A percentile compares a stretch with the other conserved stretches of the same genome.
These are phyloP conservation scores for Selene dorsalis DNA, from an alignment of 2,797 vertebrate species.

Conservation along the genomic window DNA sequence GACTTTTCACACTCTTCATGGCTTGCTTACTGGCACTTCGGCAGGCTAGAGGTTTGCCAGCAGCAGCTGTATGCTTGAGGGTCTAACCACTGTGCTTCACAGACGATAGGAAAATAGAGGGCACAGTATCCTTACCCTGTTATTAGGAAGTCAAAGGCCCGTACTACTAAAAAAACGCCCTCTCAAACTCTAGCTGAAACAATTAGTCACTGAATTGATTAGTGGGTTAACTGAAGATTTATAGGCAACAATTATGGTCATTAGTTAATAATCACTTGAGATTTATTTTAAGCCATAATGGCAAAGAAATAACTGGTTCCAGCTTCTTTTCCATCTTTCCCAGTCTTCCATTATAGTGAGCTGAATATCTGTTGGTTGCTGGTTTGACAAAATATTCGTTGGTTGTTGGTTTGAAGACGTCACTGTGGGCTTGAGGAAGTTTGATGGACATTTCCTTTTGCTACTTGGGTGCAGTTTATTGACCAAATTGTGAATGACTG, in stretches of 20 bases:
- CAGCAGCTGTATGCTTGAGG: conserved; percentile 45
- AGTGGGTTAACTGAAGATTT: not conserved
- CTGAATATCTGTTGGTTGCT: not conserved
- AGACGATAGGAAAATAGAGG: conserved; percentile 51
- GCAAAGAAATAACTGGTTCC: not conserved
- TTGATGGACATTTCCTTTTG: not conserved
- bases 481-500: not conserved
- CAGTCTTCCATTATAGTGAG: not conserved
- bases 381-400: not conserved
- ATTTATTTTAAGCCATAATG: not conserved
- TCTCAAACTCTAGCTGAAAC: not conserved
- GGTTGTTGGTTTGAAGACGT: not conserved
- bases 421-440: not conserved
- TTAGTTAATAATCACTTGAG: not conserved
- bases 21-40: conserved; percentile 41
- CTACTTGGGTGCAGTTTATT: not conserved
- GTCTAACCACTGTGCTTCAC: conserved; percentile 25
- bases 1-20: not conserved
- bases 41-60: conserved; percentile 32
- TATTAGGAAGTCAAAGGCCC: conserved; percentile 40
- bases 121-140: conserved; percentile 24
- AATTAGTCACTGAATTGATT: not conserved
- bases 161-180: not conserved
- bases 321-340: not conserved
- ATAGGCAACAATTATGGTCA: not conserved